Evolutionary conservation across 2,888 invertebrate species (phyloP).

Genomic region (Globia sparganii): DNA sequence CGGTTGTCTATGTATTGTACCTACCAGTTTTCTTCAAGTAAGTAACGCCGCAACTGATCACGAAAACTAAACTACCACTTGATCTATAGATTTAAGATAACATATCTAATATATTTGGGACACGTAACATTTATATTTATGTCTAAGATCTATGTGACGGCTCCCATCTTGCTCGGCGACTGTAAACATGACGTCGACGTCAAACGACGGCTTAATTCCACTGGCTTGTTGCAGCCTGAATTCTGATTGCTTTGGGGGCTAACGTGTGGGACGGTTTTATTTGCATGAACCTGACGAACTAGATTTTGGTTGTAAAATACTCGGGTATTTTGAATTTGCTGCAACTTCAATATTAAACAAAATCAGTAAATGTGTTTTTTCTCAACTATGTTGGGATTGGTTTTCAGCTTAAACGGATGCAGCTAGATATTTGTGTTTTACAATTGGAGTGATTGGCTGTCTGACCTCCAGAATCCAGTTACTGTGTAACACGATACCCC

Average conservation of each 20-base stretch:
- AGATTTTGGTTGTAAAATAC: not conserved
- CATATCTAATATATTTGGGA: not conserved
- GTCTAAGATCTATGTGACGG: conserved; percentile 8
- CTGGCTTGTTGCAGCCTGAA: conserved; percentile 19
- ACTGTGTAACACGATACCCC: no score
- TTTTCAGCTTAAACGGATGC: no score
- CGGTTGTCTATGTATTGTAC: no score
- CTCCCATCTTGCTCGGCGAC: conserved; percentile 21
- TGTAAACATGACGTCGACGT: conserved; percentile 28
- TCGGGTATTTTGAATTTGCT: no score
- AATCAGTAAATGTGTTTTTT: no score
- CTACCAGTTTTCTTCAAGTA: no score
- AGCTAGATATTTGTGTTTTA: no score
- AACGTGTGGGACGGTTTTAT: conserved; percentile 17
- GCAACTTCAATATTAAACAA: no score
- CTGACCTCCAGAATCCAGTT: no score
- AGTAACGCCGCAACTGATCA: not conserved
- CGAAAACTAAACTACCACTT: not conserved
- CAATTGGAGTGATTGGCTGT: no score
- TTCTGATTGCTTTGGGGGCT: conserved; percentile 50
- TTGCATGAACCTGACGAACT: conserved; percentile 15
- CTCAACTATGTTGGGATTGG: no score
- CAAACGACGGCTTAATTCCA: conserved; percentile 43
- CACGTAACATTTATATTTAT: not conserved
- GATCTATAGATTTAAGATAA: not conserved